Conservation (phyloP, 2,888 invertebrate genomes). For the Macaria notata region DNA sequence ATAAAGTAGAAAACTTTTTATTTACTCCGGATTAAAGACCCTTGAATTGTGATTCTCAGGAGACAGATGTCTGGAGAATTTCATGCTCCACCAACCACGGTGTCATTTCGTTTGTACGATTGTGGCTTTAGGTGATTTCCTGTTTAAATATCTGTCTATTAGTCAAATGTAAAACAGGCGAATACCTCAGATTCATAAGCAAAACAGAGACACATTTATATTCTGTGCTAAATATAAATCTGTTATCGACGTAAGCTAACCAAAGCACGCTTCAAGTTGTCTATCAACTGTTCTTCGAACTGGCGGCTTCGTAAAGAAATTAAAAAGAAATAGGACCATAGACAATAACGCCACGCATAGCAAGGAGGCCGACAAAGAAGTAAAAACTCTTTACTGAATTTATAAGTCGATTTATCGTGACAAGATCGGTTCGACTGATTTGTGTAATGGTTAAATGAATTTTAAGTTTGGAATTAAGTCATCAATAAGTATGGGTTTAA, state of each 20-base stretch:
- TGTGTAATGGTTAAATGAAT: constrained; percentile 28
- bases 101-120: too few relatives aligned
- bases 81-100: too few relatives aligned
- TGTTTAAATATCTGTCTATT: background rate
- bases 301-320: constrained; percentile 65
- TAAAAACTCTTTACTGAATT: constrained; percentile 47
- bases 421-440: constrained; percentile 40
- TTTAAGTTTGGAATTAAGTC: constrained; percentile 25
- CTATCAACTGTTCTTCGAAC: constrained; percentile 54
- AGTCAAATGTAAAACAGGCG: too few relatives aligned
- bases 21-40: too few relatives aligned
- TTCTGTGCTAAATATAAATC: constrained; percentile 19
- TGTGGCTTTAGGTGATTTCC: background rate
- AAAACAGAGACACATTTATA: background rate
- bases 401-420: constrained; percentile 51
- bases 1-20: too few relatives aligned
- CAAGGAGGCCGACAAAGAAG: constrained; percentile 48
- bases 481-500: constrained; percentile 8
- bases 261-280: constrained; percentile 19
- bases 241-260: constrained; percentile 2
- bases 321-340: constrained; percentile 73
- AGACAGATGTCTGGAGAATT: too few relatives aligned
- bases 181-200: too few relatives aligned
- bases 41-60: too few relatives aligned
- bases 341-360: constrained; percentile 49